Base-by-base conservation (phyloP, 2,113 vertebrate species). In the Microcebus tavaratra region DNA sequence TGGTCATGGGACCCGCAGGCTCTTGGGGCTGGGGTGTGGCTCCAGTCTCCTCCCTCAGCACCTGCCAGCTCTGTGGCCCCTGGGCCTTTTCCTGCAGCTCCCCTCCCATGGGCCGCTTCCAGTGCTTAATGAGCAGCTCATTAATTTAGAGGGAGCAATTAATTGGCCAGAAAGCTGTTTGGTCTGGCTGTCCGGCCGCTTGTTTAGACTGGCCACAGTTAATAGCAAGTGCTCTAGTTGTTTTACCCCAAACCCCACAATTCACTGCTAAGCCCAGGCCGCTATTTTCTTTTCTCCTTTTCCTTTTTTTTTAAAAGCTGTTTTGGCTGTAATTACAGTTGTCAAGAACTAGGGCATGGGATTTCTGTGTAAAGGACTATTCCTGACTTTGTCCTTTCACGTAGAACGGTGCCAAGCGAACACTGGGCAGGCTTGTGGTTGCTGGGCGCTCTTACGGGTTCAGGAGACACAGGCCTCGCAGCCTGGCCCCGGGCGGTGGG, bases 241-340 rank as follows among this genome's bases (percentile, higher is more conserved):
- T 79, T 81, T 85, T 73, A 45, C 27, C 63, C 59, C 11, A 50
- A 78, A 36, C n/a, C 78, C 90, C 70, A n/a, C 92, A 75, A 84
- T 89, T 95, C 89, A 72, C 67, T 23, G 75, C 89, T 80, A 18
- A 59, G 68, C 82, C 80, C 18, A 12, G 93, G 72, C 89, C 84
- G 81, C 87, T 97, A n/a, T 95, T 95, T 96, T 93, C 91, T 88
- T 68, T 70, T 81, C 76, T 45, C 57, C 14, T 76, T 45, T 96
- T 42, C 68, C 63, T 97, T 96, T 45, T 96, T 45, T 45, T 45
- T 84, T 80, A 93, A 63, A 96, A 45, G 82, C 86, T 93, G 76
- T 94, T 94, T 96, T 73, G 96, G 91, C 96, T 97, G 75, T 96
- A 93, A 96, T 95, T 93, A 93, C 7, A 75, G 72, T 72, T 80